Evolutionary conservation across 2,888 invertebrate genomes (phyloP).

Genomic region (Coenonympha glycerion): DNA sequence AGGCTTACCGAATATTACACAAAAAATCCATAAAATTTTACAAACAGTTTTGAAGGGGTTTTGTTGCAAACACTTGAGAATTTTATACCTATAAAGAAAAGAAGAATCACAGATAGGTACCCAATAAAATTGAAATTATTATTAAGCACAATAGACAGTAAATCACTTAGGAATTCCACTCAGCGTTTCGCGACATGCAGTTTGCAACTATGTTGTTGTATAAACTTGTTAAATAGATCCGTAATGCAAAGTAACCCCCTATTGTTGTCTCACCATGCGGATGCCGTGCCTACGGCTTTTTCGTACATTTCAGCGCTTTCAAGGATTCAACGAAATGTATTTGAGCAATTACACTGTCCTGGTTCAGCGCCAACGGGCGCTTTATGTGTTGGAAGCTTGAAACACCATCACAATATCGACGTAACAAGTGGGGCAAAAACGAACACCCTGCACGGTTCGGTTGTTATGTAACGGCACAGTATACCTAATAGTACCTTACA

Average conservation of each 20-base stretch:
- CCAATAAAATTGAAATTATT: too few relatives aligned
- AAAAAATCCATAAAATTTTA: too few relatives aligned
- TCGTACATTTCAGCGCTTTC: conserved; percentile 17
- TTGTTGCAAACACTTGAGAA: too few relatives aligned
- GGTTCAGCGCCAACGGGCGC: conserved; percentile 12
- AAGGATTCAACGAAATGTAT: conserved; percentile 15
- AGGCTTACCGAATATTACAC: too few relatives aligned
- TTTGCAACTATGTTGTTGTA: background rate
- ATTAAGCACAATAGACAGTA: conserved; percentile 14
- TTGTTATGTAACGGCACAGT: conserved; percentile 15
- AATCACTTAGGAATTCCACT: conserved; percentile 3
- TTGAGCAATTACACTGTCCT: conserved; percentile 8
- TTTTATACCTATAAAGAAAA: too few relatives aligned
- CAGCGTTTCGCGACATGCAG: conserved; percentile 3
- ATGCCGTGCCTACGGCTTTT: conserved; percentile 8
- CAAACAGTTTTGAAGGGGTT: too few relatives aligned
- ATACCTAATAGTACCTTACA: too few relatives aligned
- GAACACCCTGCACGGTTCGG: conserved; percentile 16
- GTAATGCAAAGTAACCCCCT: conserved; percentile 22
- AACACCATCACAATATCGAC: conserved; percentile 21
- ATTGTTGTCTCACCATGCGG: conserved; percentile 21
- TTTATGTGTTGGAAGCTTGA: conserved; percentile 14
- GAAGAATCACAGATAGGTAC: too few relatives aligned
- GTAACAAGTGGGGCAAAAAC: conserved; percentile 24
- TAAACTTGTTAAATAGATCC: conserved; percentile 16